Conservation (phyloP, 1,140 invertebrate species). For the Macrobrachium rosenbergii region DNA sequence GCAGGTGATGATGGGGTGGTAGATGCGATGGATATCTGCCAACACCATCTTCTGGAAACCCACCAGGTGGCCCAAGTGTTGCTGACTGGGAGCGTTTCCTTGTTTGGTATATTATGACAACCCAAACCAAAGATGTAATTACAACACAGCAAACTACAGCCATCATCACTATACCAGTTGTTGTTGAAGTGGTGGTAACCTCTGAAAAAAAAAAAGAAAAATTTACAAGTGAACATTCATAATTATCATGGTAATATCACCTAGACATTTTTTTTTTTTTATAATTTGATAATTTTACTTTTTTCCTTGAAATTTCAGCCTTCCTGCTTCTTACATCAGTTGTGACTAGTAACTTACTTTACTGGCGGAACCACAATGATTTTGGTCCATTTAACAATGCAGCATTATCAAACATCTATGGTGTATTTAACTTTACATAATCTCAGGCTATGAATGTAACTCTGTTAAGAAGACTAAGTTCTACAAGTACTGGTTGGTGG, state of each 20-base stretch:
- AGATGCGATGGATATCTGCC: conserved; percentile 19
- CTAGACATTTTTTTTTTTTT: background rate
- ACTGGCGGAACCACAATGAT: no score
- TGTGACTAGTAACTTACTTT: no score
- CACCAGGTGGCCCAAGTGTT: conserved; percentile 25
- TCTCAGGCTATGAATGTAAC: no score
- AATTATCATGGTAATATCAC: background rate
- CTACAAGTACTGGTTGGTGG: no score
- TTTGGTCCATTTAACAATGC: no score
- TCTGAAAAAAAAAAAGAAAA: conserved; percentile 27
- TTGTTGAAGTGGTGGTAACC: conserved; percentile 24
- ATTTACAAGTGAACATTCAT: background rate
- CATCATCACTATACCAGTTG: conserved; percentile 81
- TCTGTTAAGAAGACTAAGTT: no score
- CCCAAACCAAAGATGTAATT: conserved; percentile 90
- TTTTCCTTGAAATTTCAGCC: no score
- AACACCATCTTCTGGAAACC: conserved; percentile 67
- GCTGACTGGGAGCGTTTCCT: conserved; percentile 74
- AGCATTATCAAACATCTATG: no score
- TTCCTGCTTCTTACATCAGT: no score
- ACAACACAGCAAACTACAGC: conserved; percentile 91
- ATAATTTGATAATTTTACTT: no score
- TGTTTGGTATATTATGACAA: conserved; percentile 91
- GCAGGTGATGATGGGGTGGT: conserved; percentile 41
- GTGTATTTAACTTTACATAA: no score